Evolutionary conservation across 2,888 invertebrate genomes (phyloP).

Genomic region (Brachypalpus laphriformis): DNA sequence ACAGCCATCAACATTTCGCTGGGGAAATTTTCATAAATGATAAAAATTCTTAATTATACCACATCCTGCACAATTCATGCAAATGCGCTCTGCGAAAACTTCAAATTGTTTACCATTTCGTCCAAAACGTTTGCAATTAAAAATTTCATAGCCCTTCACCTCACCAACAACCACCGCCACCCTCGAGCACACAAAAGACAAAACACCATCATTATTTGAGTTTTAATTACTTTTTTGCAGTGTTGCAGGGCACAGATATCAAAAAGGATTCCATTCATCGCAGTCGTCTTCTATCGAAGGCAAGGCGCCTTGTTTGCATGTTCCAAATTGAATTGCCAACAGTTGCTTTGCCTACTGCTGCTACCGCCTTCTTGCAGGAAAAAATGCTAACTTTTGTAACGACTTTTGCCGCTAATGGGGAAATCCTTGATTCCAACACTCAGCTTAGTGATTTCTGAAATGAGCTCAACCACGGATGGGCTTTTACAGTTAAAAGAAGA

Average conservation of each 20-base stretch:
- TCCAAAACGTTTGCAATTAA: constrained; percentile 71
- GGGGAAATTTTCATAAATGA: constrained; percentile 71
- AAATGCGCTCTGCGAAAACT: constrained; percentile 67
- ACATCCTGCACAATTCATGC: constrained; percentile 69
- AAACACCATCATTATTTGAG: constrained; percentile 70
- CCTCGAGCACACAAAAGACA: constrained; percentile 47
- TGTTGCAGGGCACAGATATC: constrained; percentile 63
- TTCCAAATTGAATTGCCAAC: constrained; percentile 68
- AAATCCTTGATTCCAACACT: constrained; percentile 69
- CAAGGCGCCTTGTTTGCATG: constrained; percentile 67
- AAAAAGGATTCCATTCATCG: constrained; percentile 66
- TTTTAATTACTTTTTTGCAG: constrained; percentile 72
- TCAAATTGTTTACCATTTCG: constrained; percentile 73
- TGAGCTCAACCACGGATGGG: constrained; percentile 41
- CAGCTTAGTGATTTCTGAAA: constrained; percentile 67
- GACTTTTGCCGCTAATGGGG: constrained; percentile 60
- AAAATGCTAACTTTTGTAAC: constrained; percentile 37
- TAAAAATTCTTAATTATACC: constrained; percentile 69
- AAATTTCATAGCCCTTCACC: constrained; percentile 49
- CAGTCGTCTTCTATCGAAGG: constrained; percentile 36
- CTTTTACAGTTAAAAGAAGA: constrained; percentile 18
- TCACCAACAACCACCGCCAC: neutral
- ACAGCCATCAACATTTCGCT: constrained; percentile 53
- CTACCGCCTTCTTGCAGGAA: constrained; percentile 13
- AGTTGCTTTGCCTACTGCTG: constrained; percentile 41